Percentiles rank a stretch among this genome's conserved stretches.
phyloP scores from a whole-genome alignment of 2,888 invertebrate species.

The Ophraella communa region DNA sequence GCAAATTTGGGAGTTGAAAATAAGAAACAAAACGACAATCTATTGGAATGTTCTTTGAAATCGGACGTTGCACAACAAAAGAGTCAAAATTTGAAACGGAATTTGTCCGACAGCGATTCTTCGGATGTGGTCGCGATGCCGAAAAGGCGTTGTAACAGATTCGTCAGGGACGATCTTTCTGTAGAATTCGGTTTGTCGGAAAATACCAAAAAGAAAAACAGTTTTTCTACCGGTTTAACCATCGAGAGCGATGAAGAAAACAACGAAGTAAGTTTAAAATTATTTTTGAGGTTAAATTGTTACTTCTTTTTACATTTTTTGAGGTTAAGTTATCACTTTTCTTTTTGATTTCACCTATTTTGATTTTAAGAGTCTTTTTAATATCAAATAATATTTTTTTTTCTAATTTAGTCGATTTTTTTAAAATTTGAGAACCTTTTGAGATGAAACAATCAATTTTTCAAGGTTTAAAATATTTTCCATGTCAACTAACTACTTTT shows the following conservation, averaged over 20 bases:
- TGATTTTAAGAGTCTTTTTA: no score
- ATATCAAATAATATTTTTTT: no score
- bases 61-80: neutral
- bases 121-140: constrained; percentile 29
- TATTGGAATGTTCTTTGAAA: constrained; percentile 24
- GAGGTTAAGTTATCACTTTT: no score
- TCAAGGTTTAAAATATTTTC: no score
- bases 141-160: constrained; percentile 44
- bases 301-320: no score
- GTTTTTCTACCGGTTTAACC: neutral
- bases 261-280: constrained; percentile 42
- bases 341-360: no score
- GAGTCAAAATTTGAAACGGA: constrained; percentile 32
- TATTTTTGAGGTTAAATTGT: no score
- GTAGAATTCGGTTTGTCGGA: constrained; percentile 44
- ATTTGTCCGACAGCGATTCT: constrained; percentile 35
- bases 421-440: no score
- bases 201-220: constrained; percentile 15
- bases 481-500: no score
- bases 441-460: no score
- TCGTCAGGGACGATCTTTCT: constrained; percentile 47
- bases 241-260: constrained; percentile 35
- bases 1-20: no score
- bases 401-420: no score
- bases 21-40: neutral